These are phyloP conservation scores for Parotia lawesii DNA, from an alignment of 2,113 vertebrate species.

Conservation along the genomic window DNA sequence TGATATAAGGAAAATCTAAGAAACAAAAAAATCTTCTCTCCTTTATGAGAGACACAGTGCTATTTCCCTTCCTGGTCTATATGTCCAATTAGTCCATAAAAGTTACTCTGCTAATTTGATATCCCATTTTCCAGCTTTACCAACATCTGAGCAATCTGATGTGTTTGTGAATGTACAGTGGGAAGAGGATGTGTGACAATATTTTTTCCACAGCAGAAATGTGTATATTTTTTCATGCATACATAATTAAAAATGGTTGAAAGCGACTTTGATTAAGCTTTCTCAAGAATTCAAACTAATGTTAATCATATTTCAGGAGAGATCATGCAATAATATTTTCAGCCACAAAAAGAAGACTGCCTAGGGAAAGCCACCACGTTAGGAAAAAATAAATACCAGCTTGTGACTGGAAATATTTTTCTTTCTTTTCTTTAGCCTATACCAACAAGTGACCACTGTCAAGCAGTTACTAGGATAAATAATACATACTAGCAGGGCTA, in stretches of 20 bases:
- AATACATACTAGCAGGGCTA: background rate
- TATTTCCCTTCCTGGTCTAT: background rate
- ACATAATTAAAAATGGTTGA: slow-evolving; percentile 61
- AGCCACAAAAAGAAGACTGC: background rate
- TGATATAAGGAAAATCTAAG: background rate
- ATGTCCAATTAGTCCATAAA: slow-evolving; percentile 14
- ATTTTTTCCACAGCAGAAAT: slow-evolving; percentile 28
- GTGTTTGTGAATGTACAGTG: background rate
- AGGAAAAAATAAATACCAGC: background rate
- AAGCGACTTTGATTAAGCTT: slow-evolving; percentile 52
- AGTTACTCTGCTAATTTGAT: slow-evolving; percentile 32
- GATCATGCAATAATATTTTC: slow-evolving; percentile 10
- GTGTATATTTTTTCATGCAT: slow-evolving; percentile 41
- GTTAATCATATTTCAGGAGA: slow-evolving; percentile 46
- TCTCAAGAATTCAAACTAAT: slow-evolving; percentile 45
- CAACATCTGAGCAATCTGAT: slow-evolving; percentile 40
- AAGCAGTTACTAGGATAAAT: slow-evolving; percentile 37
- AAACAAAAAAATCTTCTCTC: background rate
- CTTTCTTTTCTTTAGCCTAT: background rate
- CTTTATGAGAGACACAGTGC: background rate
- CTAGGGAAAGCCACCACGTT: background rate
- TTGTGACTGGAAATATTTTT: slow-evolving; percentile 20
- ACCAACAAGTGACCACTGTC: slow-evolving; percentile 39
- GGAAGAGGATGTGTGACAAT: background rate
- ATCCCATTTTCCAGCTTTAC: background rate